phyloP scores from a whole-genome alignment of 2,797 vertebrate species.

The Syndactyla subalaris region DNA sequence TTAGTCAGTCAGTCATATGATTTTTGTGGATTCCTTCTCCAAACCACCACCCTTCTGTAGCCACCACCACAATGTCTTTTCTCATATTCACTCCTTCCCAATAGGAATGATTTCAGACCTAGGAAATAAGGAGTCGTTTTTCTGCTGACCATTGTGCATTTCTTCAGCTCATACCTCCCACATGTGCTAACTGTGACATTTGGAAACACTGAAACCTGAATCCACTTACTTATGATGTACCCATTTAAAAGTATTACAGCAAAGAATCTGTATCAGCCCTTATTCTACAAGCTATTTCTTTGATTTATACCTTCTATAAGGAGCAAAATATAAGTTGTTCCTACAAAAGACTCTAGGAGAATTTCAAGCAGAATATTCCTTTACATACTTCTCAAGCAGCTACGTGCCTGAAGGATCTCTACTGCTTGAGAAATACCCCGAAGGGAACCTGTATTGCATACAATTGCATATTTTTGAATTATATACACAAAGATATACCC shows the following conservation, averaged over 20 bases:
- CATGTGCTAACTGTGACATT: background rate
- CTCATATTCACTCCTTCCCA: background rate
- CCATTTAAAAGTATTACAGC: background rate
- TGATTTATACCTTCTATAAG: background rate
- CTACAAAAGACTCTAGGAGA: background rate
- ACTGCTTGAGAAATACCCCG: background rate
- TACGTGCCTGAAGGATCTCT: background rate
- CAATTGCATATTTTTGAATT: background rate
- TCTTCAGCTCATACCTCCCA: slow-evolving; percentile 14
- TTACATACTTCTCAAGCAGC: background rate
- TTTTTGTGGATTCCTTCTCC: background rate
- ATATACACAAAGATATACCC: background rate
- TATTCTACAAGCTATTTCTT: background rate
- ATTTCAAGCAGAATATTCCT: background rate
- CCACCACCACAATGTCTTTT: background rate
- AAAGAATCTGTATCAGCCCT: background rate
- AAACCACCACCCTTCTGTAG: slow-evolving; percentile 8
- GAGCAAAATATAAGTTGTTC: background rate
- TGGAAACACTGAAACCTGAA: slow-evolving; percentile 27
- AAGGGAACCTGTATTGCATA: background rate
- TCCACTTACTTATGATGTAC: background rate
- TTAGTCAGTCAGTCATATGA: background rate
- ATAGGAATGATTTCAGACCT: background rate
- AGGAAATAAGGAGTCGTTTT: background rate
- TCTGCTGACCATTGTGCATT: slow-evolving; percentile 34